Base-by-base conservation (phyloP, 2,113 vertebrate genomes). In the Romanogobio albipinnatus region DNA sequence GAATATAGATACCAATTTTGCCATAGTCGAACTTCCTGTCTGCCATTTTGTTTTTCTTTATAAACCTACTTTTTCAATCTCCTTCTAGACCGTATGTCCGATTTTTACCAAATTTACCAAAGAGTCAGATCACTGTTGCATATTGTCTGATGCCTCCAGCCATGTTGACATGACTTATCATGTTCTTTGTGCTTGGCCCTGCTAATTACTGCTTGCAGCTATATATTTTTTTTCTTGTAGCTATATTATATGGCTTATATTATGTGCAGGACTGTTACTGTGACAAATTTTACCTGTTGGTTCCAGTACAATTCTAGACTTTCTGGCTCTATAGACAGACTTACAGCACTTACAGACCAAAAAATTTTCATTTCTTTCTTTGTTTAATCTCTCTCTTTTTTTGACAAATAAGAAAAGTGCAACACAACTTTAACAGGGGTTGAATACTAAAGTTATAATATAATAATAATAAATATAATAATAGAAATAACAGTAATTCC, bases 401-500 rank as follows among this genome's bases (percentile, higher is more conserved):
- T 33, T 14, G 24, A 45, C 17, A 81, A 36, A 45, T 22, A 66
- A 22, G 79, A 68, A 81, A n/a, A 83, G 85, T 86, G 74, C 36
- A 24, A 45, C 64, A 78, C 74, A 77, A 66, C 74, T 59, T 33
- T 70, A 70, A 87, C 74, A 83, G 59, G 85, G 70, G 45, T 66
- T 68, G 33, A 71, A 77, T n/a, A 64, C 47, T 76, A 59, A 53
- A 76, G 19, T 1, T 1, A 19, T 1, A 53, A 76, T 29, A 76
- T 76, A 76, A 64, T 81, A 19, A 36, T 61, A 71, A 82, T 56
- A 87, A 79, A 49, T 82, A 49, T 73, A 59, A 59, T 14, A 51
- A 36, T 66, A 76, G n/a, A 68, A n/a, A 82, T 45, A 14, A 82
- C 15, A 3, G 47, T 24, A 53, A 83, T 83, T 87, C 80, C 86